Evolutionary conservation across 2,113 vertebrate species (phyloP).

Genomic region (Carlito syrichta): DNA sequence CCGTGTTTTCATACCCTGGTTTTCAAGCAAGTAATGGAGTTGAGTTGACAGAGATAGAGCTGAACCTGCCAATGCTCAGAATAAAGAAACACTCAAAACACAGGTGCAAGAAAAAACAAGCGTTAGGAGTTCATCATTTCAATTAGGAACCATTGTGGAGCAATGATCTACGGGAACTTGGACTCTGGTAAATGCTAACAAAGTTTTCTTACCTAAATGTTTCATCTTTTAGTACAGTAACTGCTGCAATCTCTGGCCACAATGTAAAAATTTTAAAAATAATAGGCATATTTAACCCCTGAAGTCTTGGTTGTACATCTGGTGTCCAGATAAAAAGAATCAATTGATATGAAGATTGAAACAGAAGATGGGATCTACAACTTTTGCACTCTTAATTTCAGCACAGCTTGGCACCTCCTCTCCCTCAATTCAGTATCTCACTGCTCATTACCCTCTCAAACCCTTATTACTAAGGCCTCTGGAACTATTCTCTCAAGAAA

Average conservation of each 20-base stretch:
- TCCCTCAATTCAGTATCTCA: not conserved
- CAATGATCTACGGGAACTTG: not conserved
- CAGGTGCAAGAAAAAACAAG: not conserved
- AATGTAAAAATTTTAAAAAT: not conserved
- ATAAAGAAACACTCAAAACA: not conserved
- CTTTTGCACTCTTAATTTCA: not conserved
- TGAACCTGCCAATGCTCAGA: not conserved
- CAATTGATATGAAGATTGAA: not conserved
- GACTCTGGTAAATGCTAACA: not conserved
- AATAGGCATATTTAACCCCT: not conserved
- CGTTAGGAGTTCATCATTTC: not conserved
- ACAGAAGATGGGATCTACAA: not conserved
- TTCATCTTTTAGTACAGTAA: not conserved
- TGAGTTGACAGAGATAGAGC: not conserved
- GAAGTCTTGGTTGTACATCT: not conserved
- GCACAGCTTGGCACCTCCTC: not conserved
- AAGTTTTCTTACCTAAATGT: not conserved
- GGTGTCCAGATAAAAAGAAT: not conserved
- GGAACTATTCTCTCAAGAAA: not conserved
- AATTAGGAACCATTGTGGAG: not conserved
- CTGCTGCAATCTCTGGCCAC: not conserved
- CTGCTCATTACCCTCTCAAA: not conserved
- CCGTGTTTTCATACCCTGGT: constrained; percentile 23
- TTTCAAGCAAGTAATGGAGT: constrained; percentile 23
- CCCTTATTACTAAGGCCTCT: not conserved